Evolutionary conservation across 2,797 vertebrate genomes (phyloP), one percentile per base, ranked within the genome.

Genomic region (Hippoglossus hippoglossus): DNA sequence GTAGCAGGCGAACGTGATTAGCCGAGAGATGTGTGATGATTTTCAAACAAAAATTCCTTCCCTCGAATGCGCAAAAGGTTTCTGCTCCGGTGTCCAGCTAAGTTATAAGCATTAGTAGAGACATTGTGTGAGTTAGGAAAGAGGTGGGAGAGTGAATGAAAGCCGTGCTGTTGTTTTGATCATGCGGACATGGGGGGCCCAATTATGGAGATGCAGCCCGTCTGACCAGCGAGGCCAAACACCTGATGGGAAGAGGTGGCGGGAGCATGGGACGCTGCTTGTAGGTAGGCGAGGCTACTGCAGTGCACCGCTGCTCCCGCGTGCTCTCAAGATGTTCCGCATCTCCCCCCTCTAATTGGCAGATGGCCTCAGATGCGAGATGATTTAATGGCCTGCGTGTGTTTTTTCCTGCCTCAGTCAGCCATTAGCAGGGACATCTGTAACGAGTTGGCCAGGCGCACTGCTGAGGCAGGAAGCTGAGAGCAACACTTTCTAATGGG

Each of bases 381-480:
- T 90, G 90, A 93, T 93, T 93, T 92, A 93, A 90, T 93, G 91
- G 91, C 86, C 87, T 84, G 88, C 71, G 74, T 84, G 86, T 90
- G 89, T 89, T 85, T 92, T 87, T 91, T 90, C 83, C 83, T 90
- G 92, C 89, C 89, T 93, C 89, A 80, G 87, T 89, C 91, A 90
- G 89, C 91, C 93, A 93, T 93, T 95, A 94, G 91, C 88, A 71
- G 87, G 88, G 91, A 93, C 93, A 94, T 94, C 93, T 93, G 93
- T 94, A 94, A 92, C 89, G 88, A 92, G 91, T 90, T 92, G 92
- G 93, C 92, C 77, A 46, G 85, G 90, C 84, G 22, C 82, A 72
- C 86, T 70, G 89, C 90, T 90, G 92, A 76, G 92, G 90, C 87
- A 73, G 75, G 85, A 91, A 90, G 90, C 90, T 91, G 89, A 92